Base-by-base conservation (phyloP, 2,888 invertebrate genomes). In the Lomographa bimaculata region DNA sequence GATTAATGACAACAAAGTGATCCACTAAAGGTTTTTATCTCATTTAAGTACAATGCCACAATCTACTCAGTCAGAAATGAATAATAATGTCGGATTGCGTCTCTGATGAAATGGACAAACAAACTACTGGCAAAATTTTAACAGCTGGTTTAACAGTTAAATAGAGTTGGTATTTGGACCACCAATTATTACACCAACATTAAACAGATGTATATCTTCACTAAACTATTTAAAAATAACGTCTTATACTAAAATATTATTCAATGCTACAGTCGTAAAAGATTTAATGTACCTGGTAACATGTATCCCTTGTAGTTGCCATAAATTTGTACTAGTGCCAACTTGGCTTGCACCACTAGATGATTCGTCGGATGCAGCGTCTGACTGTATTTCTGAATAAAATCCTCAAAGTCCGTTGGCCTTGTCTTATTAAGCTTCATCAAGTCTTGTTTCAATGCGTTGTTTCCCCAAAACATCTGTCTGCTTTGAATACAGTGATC, bases 271-370 rank as follows among this genome's bases (percentile, higher is more conserved):
- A n/a, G n/a, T n/a, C n/a, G n/a, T n/a, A n/a, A n/a, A n/a, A 34
- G 7, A 33, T 12, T 30, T 29, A 19, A 29, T 12, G 6, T 72
- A 93, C 93, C 92, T 63, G 86, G 60, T 53, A 92, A 75, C 16
- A 64, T 61, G 58, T 89, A 92, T 53, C 91, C 92, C 38, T 90
- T 82, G 3, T 80, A 75, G 69, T 91, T 91, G 42, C 93, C 93
- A 64, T 94, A 94, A 48, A 94, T 87, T 69, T 94, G 94, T 27
- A 91, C 84, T 17, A 95, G 75, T 1, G 93, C 92, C 64, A 94
- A 91, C 64, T 94, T 94, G 1, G 93, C 91, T 64, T 93, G 92
- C 7, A 94, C 71, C 0, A 93, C 83, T 53, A 94, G 91, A 57
- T 92, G 92, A 57, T 94, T 94, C 20, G 81, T 91, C 1, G 92